Evolutionary conservation across 2,797 vertebrate species (phyloP), one percentile per base, ranked within the genome.

Genomic region (Anomalospiza imberbis): DNA sequence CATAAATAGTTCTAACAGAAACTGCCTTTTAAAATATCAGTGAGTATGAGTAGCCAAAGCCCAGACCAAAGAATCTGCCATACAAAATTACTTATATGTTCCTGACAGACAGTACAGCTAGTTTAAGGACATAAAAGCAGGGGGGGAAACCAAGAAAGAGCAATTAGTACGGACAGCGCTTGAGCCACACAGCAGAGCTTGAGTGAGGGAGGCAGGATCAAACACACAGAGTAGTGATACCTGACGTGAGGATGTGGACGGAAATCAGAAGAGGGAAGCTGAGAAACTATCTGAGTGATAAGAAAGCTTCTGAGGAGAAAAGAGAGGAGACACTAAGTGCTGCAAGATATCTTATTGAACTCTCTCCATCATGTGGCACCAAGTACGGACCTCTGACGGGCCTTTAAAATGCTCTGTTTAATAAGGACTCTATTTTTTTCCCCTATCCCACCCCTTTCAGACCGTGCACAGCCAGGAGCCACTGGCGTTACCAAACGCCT

Each of bases 251-350:
- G 95, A 96, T 90, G 96, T 91, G 88, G 91, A 96, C n/a, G 97
- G 97, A 98, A 98, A 97, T 99, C 99, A 99, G 99, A 99, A 99
- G 98, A 99, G 99, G 98, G 99, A 99, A 97, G 99, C 99, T 97
- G 99, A 99, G 96, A 99, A 99, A 96, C 99, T 99, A 98, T 99
- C 99, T 98, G 99, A 99, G 96, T 99, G 99, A 97, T 99, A 99
- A 97, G 98, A 99, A 98, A 98, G 98, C 98, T 99, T 99, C 97
- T 98, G 98, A 98, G 98, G 97, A 98, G 94, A 97, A 98, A 98
- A 98, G 93, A 98, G 76, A 97, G 94, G 58, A 97, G 74, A 95
- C 90, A 96, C 92, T 47, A 86, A 97, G 88, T 54, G 72, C 85
- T 88, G 85, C 61, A 91, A 90, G 78, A 31, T 36, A 89, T 29